Conservation (phyloP, 2,888 invertebrate species). For the Acanthosepion esculentum region DNA sequence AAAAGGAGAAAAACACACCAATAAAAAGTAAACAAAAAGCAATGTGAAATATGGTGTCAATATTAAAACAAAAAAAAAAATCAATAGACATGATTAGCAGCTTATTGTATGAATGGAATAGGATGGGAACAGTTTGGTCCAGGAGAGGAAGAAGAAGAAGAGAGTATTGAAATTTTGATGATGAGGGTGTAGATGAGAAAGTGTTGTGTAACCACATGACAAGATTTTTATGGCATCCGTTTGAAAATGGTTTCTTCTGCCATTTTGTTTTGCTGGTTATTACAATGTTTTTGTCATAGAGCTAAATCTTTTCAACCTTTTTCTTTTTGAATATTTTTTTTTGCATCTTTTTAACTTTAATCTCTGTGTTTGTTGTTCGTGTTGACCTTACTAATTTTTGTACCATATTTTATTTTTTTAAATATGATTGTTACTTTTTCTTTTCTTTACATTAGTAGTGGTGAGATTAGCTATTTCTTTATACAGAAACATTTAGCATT, state of each 20-base stretch:
- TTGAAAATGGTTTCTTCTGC: not conserved
- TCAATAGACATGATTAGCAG: not conserved
- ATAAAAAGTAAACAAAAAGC: no score
- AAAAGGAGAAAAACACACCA: not conserved
- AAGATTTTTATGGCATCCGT: not conserved
- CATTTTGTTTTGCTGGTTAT: not conserved
- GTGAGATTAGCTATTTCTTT: no score
- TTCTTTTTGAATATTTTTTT: not conserved
- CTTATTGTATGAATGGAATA: not conserved
- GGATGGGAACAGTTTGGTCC: not conserved
- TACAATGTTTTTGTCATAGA: not conserved
- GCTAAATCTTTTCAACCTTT: not conserved
- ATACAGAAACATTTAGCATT: no score
- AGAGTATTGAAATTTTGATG: not conserved
- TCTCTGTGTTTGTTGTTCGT: no score
- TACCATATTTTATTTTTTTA: no score
- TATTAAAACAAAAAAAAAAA: not conserved
- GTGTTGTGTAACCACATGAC: not conserved
- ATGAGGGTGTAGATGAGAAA: not conserved
- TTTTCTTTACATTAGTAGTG: no score
- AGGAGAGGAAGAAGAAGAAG: not conserved
- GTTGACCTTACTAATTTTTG: no score
- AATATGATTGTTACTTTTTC: no score
- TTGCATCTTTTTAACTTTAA: no score
- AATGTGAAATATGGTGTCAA: no score